phyloP scores from a whole-genome alignment of 2,113 vertebrate genomes.

The Gobius niger region DNA sequence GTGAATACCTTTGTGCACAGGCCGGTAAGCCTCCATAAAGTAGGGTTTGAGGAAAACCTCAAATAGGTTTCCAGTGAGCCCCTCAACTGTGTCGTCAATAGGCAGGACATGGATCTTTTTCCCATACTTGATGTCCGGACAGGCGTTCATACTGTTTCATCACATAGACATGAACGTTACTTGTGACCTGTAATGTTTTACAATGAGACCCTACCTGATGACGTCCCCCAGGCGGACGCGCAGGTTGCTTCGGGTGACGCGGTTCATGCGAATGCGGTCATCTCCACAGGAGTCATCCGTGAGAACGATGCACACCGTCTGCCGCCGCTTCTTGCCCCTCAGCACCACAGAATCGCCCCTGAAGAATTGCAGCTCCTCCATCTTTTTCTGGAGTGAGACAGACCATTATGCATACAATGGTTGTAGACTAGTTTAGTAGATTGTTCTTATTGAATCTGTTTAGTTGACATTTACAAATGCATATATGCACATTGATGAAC shows the following conservation, averaged over 20 bases:
- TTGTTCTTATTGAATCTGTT: too few relatives aligned
- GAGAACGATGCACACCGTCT: constrained; percentile 93
- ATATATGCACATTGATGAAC: too few relatives aligned
- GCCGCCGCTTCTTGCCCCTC: constrained; percentile 90
- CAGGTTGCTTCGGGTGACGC: constrained; percentile 93
- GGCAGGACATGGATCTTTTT: constrained; percentile 93
- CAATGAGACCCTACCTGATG: constrained; percentile 80
- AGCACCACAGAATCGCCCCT: constrained; percentile 92
- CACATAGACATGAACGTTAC: constrained; percentile 6
- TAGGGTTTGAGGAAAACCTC: constrained; percentile 96
- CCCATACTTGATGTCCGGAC: constrained; percentile 94
- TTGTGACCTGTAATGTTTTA: background rate
- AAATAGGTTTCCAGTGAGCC: constrained; percentile 93
- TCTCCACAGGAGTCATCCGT: constrained; percentile 92
- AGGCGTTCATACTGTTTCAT: constrained; percentile 88
- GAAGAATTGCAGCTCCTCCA: constrained; percentile 94
- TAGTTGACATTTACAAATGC: too few relatives aligned
- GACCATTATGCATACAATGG: background rate
- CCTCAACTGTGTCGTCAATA: constrained; percentile 93
- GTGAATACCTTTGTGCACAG: constrained; percentile 87
- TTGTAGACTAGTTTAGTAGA: background rate
- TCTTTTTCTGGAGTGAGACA: constrained; percentile 83
- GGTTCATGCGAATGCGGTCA: constrained; percentile 93
- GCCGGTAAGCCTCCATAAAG: constrained; percentile 93
- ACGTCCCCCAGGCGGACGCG: constrained; percentile 93